A percentile compares a stretch with the other conserved stretches of the same genome.
phyloP scores from a whole-genome alignment of 1,140 invertebrate genomes.

The Eupristina koningsbergeri region DNA sequence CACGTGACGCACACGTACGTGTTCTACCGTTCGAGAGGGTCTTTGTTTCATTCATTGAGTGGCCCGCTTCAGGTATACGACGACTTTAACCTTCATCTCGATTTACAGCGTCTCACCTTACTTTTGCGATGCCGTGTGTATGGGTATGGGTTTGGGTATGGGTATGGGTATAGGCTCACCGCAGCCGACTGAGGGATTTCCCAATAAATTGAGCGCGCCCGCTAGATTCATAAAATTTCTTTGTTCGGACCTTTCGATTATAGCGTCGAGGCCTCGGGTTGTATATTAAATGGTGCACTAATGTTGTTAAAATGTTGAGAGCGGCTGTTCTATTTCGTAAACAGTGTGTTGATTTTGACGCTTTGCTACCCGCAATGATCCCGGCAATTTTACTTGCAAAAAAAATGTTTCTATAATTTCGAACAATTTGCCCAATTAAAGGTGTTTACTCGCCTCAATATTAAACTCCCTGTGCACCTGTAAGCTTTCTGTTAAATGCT shows the following conservation, averaged over 20 bases:
- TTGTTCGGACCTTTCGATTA: slow-evolving; percentile 28
- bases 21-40: slow-evolving; percentile 19
- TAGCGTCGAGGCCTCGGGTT: background rate
- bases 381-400: too few relatives aligned
- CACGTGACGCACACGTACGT: background rate
- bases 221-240: slow-evolving; percentile 35
- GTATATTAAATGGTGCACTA: slow-evolving; percentile 11
- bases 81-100: slow-evolving; percentile 40
- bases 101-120: slow-evolving; percentile 28
- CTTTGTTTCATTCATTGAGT: slow-evolving; percentile 39
- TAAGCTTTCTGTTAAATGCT: too few relatives aligned
- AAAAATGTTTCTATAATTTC: too few relatives aligned
- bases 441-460: too few relatives aligned
- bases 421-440: too few relatives aligned
- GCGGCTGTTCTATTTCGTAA: background rate
- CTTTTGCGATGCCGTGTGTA: background rate
- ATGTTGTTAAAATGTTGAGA: background rate
- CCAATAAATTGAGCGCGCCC: slow-evolving; percentile 38
- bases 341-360: background rate
- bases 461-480: too few relatives aligned
- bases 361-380: too few relatives aligned
- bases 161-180: too few relatives aligned
- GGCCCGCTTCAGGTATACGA: slow-evolving; percentile 32
- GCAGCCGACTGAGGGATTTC: slow-evolving; percentile 32
- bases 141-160: too few relatives aligned